These are phyloP conservation scores for Ericerus pela DNA, from an alignment of 1,140 invertebrate species.

Conservation along the genomic window DNA sequence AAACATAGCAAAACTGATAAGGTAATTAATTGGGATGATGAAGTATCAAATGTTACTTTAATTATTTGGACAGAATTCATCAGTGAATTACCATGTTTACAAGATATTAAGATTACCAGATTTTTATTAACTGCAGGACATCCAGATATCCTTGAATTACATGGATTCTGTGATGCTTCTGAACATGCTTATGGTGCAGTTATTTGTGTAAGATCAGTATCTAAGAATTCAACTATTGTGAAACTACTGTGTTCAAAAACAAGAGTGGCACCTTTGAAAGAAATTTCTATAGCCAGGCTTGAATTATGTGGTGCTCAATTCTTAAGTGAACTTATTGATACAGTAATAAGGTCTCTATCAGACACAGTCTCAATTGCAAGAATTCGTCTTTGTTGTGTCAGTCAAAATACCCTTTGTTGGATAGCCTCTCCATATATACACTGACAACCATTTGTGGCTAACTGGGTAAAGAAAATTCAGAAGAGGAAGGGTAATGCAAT, in stretches of 20 bases:
- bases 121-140: not conserved
- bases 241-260: slow-evolving; percentile 20
- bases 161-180: slow-evolving; percentile 29
- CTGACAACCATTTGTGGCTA: slow-evolving; percentile 26
- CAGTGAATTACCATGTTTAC: not conserved
- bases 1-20: not conserved
- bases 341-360: slow-evolving; percentile 17
- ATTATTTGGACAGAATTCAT: slow-evolving; percentile 3
- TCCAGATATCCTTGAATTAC: slow-evolving; percentile 14
- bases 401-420: slow-evolving; percentile 27
- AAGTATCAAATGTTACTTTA: not conserved
- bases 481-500: no score
- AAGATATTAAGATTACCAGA: slow-evolving; percentile 10
- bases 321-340: slow-evolving; percentile 26
- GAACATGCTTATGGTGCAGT: slow-evolving; percentile 26
- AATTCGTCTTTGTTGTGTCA: slow-evolving; percentile 27
- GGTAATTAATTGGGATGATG: slow-evolving; percentile 15
- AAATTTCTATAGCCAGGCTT: slow-evolving; percentile 32
- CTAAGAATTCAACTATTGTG: slow-evolving; percentile 8
- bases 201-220: slow-evolving; percentile 25
- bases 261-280: slow-evolving; percentile 21
- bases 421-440: slow-evolving; percentile 20
- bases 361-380: slow-evolving; percentile 3
- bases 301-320: slow-evolving; percentile 34
- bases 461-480: slow-evolving; percentile 28